A percentile compares a stretch with the other conserved stretches of the same genome.
These are phyloP conservation scores for Oreotrochilus melanogaster DNA, from an alignment of 2,113 vertebrate species.

Conservation along the genomic window DNA sequence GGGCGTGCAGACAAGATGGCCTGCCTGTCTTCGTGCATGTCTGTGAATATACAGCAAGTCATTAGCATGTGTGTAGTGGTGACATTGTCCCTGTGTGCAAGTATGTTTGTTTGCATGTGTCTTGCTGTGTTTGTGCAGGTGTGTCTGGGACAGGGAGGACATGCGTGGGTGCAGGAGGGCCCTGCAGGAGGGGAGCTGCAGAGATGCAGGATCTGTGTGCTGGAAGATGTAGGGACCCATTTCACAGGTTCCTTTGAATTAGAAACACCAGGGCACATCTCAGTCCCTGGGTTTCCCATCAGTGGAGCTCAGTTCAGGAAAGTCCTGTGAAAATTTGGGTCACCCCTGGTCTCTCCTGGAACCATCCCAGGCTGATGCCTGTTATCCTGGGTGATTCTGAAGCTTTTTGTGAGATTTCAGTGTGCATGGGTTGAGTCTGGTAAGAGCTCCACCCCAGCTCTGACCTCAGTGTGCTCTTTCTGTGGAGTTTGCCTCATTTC, in stretches of 20 bases:
- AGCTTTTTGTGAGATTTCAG: not conserved
- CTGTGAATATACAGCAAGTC: rapidly evolving
- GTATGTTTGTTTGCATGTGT: not conserved
- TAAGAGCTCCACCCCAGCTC: not conserved
- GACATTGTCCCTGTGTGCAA: not conserved
- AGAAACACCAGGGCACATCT: not conserved
- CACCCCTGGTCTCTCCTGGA: too few species aligned
- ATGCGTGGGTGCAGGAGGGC: not conserved
- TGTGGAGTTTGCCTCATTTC: not conserved
- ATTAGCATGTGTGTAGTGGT: rapidly evolving
- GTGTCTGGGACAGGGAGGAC: not conserved
- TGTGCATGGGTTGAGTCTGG: not conserved
- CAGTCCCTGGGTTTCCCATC: not conserved
- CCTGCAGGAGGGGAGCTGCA: not conserved
- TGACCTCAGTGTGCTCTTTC: not conserved
- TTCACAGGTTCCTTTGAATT: not conserved
- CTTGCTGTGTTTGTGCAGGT: not conserved
- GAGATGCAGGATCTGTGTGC: not conserved
- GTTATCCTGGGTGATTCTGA: not conserved
- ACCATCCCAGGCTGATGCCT: not conserved
- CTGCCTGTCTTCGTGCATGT: rapidly evolving
- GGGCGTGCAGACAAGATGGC: not conserved
- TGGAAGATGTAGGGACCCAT: not conserved
- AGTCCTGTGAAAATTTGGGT: not conserved
- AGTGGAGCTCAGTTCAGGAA: not conserved